Percentiles rank a stretch among this genome's conserved stretches.
Conservation (phyloP, 2,113 vertebrate species). For the Noturus placidus region DNA sequence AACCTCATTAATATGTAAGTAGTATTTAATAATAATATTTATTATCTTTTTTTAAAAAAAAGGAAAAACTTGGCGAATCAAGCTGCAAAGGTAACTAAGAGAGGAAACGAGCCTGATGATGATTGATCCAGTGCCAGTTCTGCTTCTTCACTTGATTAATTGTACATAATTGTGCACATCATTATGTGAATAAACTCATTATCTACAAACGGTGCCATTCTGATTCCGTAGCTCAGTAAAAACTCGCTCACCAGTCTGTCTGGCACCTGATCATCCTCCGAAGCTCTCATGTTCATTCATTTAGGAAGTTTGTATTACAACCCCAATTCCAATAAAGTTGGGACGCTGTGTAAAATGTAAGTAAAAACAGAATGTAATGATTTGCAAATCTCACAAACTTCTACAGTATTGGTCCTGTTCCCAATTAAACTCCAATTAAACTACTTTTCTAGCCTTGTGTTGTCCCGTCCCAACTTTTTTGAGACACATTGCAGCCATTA, state of each 20-base stretch:
- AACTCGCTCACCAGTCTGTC: background rate
- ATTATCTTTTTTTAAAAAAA: background rate
- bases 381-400: too few species aligned
- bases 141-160: constrained; percentile 26
- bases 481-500: too few species aligned
- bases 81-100: background rate
- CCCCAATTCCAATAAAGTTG: too few species aligned
- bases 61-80: background rate
- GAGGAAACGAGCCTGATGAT: background rate
- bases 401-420: too few species aligned
- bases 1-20: background rate
- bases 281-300: constrained; percentile 2
- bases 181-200: background rate
- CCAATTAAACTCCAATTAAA: too few species aligned
- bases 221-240: background rate
- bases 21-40: background rate
- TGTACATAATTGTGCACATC: constrained; percentile 20
- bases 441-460: too few species aligned
- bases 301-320: background rate
- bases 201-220: background rate
- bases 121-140: constrained; percentile 15
- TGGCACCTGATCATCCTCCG: constrained; percentile 24
- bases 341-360: too few species aligned
- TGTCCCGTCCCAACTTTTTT: too few species aligned
- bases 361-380: too few species aligned